Base-by-base conservation (phyloP, 1,140 invertebrate species). In the Aleiodes sp. region DNA sequence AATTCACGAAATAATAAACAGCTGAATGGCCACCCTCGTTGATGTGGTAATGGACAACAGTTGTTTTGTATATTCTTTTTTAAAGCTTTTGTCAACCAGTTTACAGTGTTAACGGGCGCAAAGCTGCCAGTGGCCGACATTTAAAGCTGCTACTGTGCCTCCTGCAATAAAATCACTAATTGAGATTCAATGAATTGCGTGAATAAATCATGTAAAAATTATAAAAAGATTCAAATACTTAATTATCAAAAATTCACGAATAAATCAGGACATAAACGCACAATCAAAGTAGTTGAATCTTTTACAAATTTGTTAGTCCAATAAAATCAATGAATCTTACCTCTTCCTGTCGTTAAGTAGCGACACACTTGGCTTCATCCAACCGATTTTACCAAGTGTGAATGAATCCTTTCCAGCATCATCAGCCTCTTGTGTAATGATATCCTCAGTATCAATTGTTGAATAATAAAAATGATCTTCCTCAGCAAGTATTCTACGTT, bases 61-160 rank as follows among this genome's bases (percentile, higher is more conserved):
- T 6, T 43, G 2, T 2, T 56, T 26, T 4, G n/a, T n/a, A n/a
- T n/a, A n/a, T n/a, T n/a, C n/a, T n/a, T n/a, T n/a, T n/a, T n/a
- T 24, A 24, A 59, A 56, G 68, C 65, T 52, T 68, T 68, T 72
- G 62, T 75, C 70, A 61, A 52, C 43, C 70, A 24, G 69, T 76
- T 84, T 76, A 86, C 64, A 85, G 73, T 71, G 82, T 85, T 68
- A 84, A 77, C 62, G 84, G 82, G 76, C 83, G 83, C 67, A 85
- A 77, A 70, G 78, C 80, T 65, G 80, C 76, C 67, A 84, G 70
- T 75, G 82, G 78, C 70, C 79, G 79, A 74, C 80, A 82, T 74
- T 77, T 82, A 69, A 84, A 83, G 75, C 82, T 83, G 80, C 83
- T 85, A 78, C 83, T 85, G 75, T 85, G 83, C 65, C 84, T 83